Percentiles rank a stretch among this genome's conserved stretches.
Evolutionary conservation across 2,797 vertebrate genomes (phyloP).

Genomic region (Epinephelus coioides): DNA sequence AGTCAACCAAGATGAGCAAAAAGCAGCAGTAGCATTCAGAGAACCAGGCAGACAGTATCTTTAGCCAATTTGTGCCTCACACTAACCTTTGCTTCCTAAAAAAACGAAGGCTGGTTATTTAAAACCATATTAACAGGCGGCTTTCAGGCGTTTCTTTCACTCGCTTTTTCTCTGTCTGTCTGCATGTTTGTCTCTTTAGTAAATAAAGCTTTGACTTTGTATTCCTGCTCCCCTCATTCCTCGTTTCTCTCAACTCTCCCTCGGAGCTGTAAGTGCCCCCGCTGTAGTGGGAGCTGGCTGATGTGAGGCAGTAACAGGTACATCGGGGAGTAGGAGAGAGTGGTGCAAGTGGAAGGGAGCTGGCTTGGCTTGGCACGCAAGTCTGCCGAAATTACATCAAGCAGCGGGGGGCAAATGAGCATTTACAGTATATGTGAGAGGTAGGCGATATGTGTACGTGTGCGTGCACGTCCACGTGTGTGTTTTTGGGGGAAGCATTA

Average conservation of each 20-base stretch:
- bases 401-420: conserved; percentile 77
- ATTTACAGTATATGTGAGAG: conserved; percentile 75
- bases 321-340: conserved; percentile 48
- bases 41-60: conserved; percentile 30
- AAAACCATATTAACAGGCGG: conserved; percentile 52
- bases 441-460: conserved; percentile 39
- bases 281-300: conserved; percentile 57
- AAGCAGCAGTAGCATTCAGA: conserved; percentile 23
- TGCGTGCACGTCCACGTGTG: conserved; percentile 31
- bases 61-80: conserved; percentile 39
- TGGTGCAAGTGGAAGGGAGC: conserved; percentile 29
- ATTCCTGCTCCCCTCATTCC: conserved; percentile 30
- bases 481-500: conserved; percentile 68
- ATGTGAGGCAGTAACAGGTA: conserved; percentile 74
- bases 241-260: conserved; percentile 41
- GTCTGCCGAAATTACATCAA: conserved; percentile 79
- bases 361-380: conserved; percentile 55
- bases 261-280: conserved; percentile 46
- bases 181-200: conserved; percentile 48
- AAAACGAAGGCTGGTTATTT: conserved; percentile 44
- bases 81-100: conserved; percentile 41
- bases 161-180: conserved; percentile 38
- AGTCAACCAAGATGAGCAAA: conserved; percentile 20
- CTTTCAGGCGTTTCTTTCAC: conserved; percentile 40
- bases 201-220: conserved; percentile 66